Conservation (phyloP, 2,113 vertebrate species). For the Mirza zaza region DNA sequence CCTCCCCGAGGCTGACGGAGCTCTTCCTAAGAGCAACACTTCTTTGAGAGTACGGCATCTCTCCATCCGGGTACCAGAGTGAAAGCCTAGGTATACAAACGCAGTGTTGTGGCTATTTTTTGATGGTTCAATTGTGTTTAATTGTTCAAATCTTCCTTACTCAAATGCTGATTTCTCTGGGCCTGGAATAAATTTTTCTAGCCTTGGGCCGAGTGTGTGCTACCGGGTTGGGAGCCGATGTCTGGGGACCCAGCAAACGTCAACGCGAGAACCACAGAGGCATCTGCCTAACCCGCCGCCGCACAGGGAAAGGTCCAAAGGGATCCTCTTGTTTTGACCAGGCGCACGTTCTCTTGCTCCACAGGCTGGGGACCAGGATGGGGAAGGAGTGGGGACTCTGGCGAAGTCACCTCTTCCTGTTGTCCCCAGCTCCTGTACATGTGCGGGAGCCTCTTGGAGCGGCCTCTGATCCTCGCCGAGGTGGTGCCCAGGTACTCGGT, state of each 20-base stretch:
- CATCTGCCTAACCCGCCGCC: accelerated
- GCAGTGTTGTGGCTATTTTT: not conserved
- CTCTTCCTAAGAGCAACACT: not conserved
- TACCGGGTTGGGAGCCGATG: accelerated
- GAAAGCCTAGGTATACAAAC: accelerated
- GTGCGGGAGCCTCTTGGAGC: conserved; percentile 85
- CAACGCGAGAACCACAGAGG: accelerated
- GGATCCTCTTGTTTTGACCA: accelerated
- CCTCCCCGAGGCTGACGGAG: accelerated
- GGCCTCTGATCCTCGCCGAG: conserved; percentile 81
- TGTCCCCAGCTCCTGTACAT: conserved; percentile 85
- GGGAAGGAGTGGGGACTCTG: accelerated
- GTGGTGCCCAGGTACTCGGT: conserved; percentile 75
- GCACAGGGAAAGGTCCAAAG: accelerated
- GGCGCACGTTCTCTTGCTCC: accelerated
- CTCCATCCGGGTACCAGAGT: accelerated
- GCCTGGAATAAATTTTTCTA: no score
- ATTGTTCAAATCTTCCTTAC: not conserved
- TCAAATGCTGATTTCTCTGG: not conserved
- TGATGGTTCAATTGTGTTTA: not conserved
- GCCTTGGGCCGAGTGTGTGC: not conserved
- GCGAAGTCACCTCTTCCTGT: accelerated
- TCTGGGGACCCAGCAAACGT: accelerated
- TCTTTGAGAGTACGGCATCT: accelerated
- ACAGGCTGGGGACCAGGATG: accelerated